Base-by-base conservation (phyloP, 2,113 vertebrate genomes). In the Sinocyclocheilus maitianheensis region DNA sequence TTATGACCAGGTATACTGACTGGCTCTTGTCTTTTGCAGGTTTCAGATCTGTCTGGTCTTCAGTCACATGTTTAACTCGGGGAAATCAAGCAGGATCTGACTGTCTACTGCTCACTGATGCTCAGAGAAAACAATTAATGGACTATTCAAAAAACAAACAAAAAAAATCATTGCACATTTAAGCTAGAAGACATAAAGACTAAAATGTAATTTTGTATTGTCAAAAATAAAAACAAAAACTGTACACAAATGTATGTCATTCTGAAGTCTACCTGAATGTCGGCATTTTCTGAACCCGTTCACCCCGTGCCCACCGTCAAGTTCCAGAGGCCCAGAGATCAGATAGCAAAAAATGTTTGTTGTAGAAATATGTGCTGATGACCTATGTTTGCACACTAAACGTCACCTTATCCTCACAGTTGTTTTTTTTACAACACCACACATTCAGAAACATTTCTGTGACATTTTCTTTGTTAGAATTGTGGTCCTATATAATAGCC, bases 331-430 rank as follows among this genome's bases (percentile, higher is more conserved):
- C 0, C 18, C 11, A 34, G 30, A 34, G 2, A 79, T 37, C 87
- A 74, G 65, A 83, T 65, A 30, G 7, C 14, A 51, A 43, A n/a
- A 40, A 76, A 12, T 34, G 55, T 81, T 72, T 79, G 30, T 9
- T n/a, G 74, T 76, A 60, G 18, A 92, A 92, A 92, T 87, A 83
- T 69, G 75, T 82, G 80, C 37, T 88, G 83, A 85, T 72, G 46
- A 89, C 26, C 86, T 40, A 81, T 90, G 84, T 90, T 91, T 91
- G 87, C 53, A 85, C 51, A 46, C 84, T 78, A 87, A 90, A 91
- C 84, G 88, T 89, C 26, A 93, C 40, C 71, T 88, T 43, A 86
- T 63, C 46, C 26, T 43, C 26, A 9, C 78, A 83, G 51, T 78
- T 82, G 55, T 16, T 55, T 3, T 84, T 84, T 67, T 46, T 8